Evolutionary conservation across 2,797 vertebrate genomes (phyloP).

Genomic region (Syngnathus rostellatus): DNA sequence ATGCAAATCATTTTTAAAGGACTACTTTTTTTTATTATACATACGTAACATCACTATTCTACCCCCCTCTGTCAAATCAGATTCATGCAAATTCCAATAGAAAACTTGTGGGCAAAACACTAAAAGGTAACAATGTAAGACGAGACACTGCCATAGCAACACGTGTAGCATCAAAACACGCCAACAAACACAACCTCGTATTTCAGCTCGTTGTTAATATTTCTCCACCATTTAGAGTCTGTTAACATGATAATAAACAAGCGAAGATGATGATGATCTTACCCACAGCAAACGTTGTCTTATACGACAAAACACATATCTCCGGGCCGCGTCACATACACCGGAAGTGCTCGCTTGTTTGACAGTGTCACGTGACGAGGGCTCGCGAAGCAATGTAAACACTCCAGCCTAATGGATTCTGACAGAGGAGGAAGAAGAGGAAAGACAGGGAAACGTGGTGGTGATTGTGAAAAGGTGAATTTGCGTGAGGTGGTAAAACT

Average conservation of each 20-base stretch:
- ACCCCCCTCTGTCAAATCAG: neutral
- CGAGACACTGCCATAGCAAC: neutral
- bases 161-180: neutral
- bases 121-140: neutral
- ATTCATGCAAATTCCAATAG: no score
- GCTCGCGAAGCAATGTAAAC: neutral
- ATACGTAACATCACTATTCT: no score
- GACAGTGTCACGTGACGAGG: neutral
- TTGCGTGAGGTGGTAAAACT: neutral
- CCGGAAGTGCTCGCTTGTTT: constrained; percentile 38
- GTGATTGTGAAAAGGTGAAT: constrained; percentile 49
- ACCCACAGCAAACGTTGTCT: constrained; percentile 29
- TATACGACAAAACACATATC: constrained; percentile 3
- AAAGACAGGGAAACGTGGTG: constrained; percentile 31
- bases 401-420: constrained; percentile 41
- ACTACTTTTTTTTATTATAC: neutral
- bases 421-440: constrained; percentile 20
- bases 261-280: neutral
- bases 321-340: constrained; percentile 27
- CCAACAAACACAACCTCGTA: neutral
- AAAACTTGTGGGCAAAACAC: neutral
- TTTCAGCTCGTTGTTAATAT: neutral
- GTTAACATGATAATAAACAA: no score
- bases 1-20: neutral
- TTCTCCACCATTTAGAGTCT: neutral